Base-by-base conservation (phyloP, 2,888 invertebrate species). In the Yponomeuta malinellus region DNA sequence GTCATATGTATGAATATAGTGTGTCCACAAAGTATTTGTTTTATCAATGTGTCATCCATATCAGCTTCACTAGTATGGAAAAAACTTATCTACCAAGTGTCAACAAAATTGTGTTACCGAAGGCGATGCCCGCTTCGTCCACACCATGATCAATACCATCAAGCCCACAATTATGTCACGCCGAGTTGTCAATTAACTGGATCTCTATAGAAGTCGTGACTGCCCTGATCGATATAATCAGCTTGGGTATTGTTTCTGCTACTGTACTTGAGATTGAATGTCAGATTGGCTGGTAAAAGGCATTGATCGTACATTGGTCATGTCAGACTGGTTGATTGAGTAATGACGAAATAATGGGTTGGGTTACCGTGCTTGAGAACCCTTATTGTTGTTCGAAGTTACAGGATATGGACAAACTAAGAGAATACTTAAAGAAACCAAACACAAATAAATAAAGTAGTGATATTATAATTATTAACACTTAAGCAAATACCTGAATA, bases 131-230 rank as follows among this genome's bases (percentile, higher is more conserved):
- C 12, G 52, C 15, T 59, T 59, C 52, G 52, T 59, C 52, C 15
- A 15, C 52, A 59, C 52, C 52, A 59, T 15, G 52, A 78, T 78
- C 80, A 77, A 79, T 63, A 72, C 52, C 52, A 72, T 69, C 74
- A 72, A 78, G 79, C 81, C 79, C 81, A 83, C 83, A 82, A 86
- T 86, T 81, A 83, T 79, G 77, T 78, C 76, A 70, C 12, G 67
- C 33, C 37, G 48, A 68, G 78, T 83, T 88, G 88, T 86, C 89
- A 88, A 86, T 88, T 88, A 86, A 64, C 63, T 23, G 29, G 43
- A 23, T 33, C 10, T 63, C 63, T 37, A 59, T 15, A 33, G 43
- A n/a, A 10, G 8, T 70, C 63, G 70, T 70, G 70, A 33, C 70
- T 15, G 15, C 63, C 63, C 33, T 59, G 70, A 70, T 70, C 70